Base-by-base conservation (phyloP, 2,113 vertebrate species). In the Numida meleagris region DNA sequence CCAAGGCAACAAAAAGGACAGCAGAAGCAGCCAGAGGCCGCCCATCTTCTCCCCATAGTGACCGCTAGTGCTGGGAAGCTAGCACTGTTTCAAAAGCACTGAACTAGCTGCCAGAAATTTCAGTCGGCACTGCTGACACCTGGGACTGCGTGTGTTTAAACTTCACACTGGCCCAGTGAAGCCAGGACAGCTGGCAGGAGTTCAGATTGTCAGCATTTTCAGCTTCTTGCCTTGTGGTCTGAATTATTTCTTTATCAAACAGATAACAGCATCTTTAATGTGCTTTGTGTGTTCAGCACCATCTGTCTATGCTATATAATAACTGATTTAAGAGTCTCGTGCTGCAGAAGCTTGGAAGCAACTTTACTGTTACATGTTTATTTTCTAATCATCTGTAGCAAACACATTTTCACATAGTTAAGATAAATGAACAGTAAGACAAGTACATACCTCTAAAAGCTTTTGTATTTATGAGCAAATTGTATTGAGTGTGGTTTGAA, bases 191-290 rank as follows among this genome's bases (percentile, higher is more conserved):
- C 0, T 95, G 95, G 89, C 79, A 78, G 91, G 57, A 84, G 45
- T 82, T 95, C 93, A 93, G 61, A 81, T 83, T 93, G 76, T 93
- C 95, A 96, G 85, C 86, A 95, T 27, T 96, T 95, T 90, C 90
- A 93, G 83, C 88, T 87, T 92, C 74, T 96, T 94, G 85, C 84
- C 85, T 91, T 91, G 88, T 79, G 77, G 70, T 92, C 92, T 86
- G 86, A 93, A 91, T 93, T 91, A 93, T 91, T 94, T 86, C 70
- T 86, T 90, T 95, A 93, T 94, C 73, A 76, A 90, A 66, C 16
- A 93, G 90, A 93, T 91, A 95, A 61, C 43, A 34, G 24, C 5
- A 5, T 86, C 86, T 84, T 93, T 94, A 95, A 88, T 76, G 58
- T 68, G 29, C 36, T 93, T 78, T 79, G 59, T 78, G 43, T 38